Conservation (phyloP, 2,113 vertebrate species). For the Chinchilla lanigera region DNA sequence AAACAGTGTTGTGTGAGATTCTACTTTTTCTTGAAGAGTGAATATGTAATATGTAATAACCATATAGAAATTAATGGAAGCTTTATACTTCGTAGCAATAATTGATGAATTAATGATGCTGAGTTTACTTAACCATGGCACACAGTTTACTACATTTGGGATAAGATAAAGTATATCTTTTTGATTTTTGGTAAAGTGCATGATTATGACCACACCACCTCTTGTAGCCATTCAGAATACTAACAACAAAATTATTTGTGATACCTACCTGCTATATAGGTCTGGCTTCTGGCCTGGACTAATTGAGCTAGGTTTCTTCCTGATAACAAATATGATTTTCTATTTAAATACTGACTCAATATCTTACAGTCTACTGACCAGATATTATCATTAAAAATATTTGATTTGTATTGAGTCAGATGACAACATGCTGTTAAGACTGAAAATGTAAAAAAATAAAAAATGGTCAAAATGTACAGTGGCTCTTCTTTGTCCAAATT, state of each 20-base stretch:
- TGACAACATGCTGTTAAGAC: not conserved
- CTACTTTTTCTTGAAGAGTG: not conserved
- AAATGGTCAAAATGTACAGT: not conserved
- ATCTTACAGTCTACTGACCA: not conserved
- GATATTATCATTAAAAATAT: not conserved
- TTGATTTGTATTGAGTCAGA: conserved; percentile 5
- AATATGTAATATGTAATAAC: not conserved
- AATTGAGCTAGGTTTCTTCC: not conserved
- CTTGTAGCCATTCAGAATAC: not conserved
- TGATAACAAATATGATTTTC: not conserved
- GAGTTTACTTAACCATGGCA: not conserved
- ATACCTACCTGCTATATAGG: not conserved
- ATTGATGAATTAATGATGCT: not conserved
- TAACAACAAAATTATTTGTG: not conserved
- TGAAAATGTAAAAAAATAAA: not conserved
- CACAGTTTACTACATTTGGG: not conserved
- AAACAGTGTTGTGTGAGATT: not conserved
- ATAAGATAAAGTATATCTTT: not conserved
- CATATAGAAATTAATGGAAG: not conserved
- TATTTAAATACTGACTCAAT: not conserved
- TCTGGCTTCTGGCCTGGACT: not conserved
- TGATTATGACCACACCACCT: not conserved
- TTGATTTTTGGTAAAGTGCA: not conserved
- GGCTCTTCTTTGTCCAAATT: not conserved
- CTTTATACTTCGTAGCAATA: not conserved